Percentiles rank a stretch among this genome's conserved stretches.
Evolutionary conservation across 2,797 vertebrate genomes (phyloP).

Genomic region (Poeciliopsis turneri): DNA sequence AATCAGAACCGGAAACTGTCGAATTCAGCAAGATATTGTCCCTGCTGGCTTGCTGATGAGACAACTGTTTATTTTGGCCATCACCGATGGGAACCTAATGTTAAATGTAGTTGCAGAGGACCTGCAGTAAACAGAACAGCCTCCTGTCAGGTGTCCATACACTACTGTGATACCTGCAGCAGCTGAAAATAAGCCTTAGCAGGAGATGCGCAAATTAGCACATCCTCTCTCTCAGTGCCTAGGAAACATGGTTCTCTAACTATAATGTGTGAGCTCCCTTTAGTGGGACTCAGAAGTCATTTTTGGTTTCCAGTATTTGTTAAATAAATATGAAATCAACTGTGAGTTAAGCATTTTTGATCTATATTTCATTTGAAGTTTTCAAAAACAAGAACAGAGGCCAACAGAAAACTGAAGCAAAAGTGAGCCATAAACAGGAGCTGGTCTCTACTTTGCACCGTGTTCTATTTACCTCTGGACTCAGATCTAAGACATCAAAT

Average conservation of each 20-base stretch:
- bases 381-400: background rate
- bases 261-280: background rate
- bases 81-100: constrained; percentile 46
- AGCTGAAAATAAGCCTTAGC: constrained; percentile 40
- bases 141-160: constrained; percentile 55
- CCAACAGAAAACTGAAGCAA: background rate
- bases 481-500: background rate
- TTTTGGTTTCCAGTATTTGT: background rate
- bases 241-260: constrained; percentile 55
- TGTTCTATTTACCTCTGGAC: background rate
- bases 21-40: constrained; percentile 42
- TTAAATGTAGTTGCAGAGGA: constrained; percentile 16
- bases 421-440: background rate
- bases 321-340: background rate
- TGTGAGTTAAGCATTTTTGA: background rate
- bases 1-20: constrained; percentile 25
- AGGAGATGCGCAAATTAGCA: constrained; percentile 26
- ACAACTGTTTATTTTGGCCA: constrained; percentile 48
- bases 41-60: constrained; percentile 2
- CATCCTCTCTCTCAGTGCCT: constrained; percentile 36
- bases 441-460: background rate
- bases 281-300: background rate
- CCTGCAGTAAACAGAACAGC: constrained; percentile 43
- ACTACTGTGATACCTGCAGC: constrained; percentile 46
- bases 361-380: background rate